Evolutionary conservation across 2,888 invertebrate genomes (phyloP).

Genomic region (Tyria jacobaeae): DNA sequence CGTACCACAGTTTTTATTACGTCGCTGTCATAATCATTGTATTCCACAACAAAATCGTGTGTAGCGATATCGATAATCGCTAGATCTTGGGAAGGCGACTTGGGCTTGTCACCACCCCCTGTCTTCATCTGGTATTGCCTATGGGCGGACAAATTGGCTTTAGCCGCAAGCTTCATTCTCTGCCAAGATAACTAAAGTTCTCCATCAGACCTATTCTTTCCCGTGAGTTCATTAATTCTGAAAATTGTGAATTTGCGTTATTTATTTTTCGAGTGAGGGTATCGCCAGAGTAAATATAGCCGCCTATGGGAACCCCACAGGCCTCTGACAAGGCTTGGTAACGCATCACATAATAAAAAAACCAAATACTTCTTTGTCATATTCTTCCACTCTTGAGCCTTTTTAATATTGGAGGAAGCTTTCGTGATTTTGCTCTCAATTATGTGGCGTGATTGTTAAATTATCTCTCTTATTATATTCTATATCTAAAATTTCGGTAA

Average conservation of each 20-base stretch:
- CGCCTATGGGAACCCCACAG: too few relatives aligned
- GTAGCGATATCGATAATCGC: background rate
- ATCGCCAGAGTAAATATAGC: too few relatives aligned
- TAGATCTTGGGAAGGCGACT: slow-evolving; percentile 10
- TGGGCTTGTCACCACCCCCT: slow-evolving; percentile 11
- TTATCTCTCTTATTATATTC: background rate
- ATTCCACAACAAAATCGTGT: background rate
- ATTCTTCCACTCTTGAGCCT: background rate
- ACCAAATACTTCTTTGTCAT: background rate
- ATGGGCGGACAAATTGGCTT: slow-evolving; percentile 16
- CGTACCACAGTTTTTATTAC: too few relatives aligned
- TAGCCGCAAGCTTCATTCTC: slow-evolving; percentile 15
- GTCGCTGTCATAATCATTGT: slow-evolving; percentile 13
- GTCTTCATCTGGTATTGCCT: background rate
- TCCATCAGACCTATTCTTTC: background rate
- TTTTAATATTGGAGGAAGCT: background rate
- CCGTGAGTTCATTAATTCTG: slow-evolving; percentile 6
- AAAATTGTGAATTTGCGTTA: background rate
- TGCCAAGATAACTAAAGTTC: slow-evolving; percentile 16
- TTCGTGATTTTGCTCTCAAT: background rate
- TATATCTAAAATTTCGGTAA: background rate
- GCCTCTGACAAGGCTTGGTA: too few relatives aligned
- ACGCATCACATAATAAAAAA: background rate
- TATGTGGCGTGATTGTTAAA: background rate
- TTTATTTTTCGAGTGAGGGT: too few relatives aligned